Evolutionary conservation across 2,797 vertebrate genomes (phyloP).

Genomic region (Antrozous pallidus): DNA sequence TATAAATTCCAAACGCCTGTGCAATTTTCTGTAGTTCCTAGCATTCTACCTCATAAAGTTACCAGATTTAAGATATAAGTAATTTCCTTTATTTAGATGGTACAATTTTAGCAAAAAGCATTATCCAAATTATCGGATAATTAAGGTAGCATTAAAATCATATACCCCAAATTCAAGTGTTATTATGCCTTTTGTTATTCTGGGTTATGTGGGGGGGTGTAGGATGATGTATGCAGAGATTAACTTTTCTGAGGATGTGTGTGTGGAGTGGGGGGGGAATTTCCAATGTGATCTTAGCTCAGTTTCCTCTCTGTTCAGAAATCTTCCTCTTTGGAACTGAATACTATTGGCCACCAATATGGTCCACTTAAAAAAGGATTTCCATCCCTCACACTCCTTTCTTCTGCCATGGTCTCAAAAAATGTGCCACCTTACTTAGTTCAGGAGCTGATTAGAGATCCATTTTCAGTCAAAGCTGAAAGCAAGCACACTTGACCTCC

Average conservation of each 20-base stretch:
- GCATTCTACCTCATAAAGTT: constrained; percentile 41
- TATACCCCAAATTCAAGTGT: not conserved
- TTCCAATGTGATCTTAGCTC: not conserved
- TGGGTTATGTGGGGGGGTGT: not conserved
- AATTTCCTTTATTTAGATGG: constrained; percentile 27
- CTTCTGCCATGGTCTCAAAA: not conserved
- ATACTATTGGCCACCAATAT: not conserved
- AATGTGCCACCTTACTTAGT: not conserved
- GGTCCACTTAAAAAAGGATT: not conserved
- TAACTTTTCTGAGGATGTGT: not conserved
- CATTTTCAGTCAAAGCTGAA: not conserved
- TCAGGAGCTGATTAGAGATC: not conserved
- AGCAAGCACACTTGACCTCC: not conserved
- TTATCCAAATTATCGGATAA: constrained; percentile 39
- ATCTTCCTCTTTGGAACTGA: not conserved
- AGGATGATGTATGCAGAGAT: not conserved
- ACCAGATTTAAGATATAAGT: constrained; percentile 43
- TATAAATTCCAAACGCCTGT: constrained; percentile 47
- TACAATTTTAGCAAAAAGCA: constrained; percentile 34
- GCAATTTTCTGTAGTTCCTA: constrained; percentile 48
- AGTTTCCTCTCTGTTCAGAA: not conserved
- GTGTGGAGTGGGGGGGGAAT: not conserved
- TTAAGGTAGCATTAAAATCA: constrained; percentile 3
- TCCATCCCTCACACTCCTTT: not conserved
- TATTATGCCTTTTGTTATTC: not conserved